phyloP scores from a whole-genome alignment of 2,888 invertebrate species.

The Euzetes globulus region DNA sequence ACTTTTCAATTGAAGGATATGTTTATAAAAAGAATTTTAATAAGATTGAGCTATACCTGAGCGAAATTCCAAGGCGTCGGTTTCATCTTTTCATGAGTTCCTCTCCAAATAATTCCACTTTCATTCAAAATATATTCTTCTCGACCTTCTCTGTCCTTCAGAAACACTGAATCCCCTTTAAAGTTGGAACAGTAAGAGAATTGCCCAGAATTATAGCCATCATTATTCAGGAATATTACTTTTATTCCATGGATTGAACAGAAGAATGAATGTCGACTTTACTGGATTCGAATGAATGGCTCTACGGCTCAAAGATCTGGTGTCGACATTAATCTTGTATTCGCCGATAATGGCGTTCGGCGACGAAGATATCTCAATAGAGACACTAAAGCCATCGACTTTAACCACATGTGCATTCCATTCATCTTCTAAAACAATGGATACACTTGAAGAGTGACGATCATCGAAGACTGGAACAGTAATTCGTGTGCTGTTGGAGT shows the following conservation, averaged over 20 bases:
- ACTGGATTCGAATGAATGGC: slow-evolving; percentile 20
- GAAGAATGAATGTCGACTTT: slow-evolving; percentile 37
- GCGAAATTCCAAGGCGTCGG: slow-evolving; percentile 42
- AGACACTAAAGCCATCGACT: slow-evolving; percentile 7
- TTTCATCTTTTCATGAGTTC: slow-evolving; percentile 39
- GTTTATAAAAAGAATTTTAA: neutral
- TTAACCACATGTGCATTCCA: slow-evolving; percentile 30
- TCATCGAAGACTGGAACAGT: slow-evolving; percentile 35
- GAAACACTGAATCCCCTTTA: slow-evolving; percentile 39
- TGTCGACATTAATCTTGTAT: slow-evolving; percentile 41
- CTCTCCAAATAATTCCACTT: slow-evolving; percentile 42
- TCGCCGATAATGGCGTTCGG: slow-evolving; percentile 40
- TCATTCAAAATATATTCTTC: slow-evolving; percentile 42
- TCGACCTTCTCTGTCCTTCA: slow-evolving; percentile 37
- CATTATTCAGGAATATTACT: slow-evolving; percentile 35
- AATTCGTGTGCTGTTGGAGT: slow-evolving; percentile 33
- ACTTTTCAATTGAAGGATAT: no score
- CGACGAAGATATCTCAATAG: slow-evolving; percentile 37
- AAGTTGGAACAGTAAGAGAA: neutral
- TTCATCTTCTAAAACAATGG: slow-evolving; percentile 26
- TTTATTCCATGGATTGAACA: slow-evolving; percentile 43
- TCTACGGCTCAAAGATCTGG: slow-evolving; percentile 38
- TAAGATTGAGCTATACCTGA: slow-evolving; percentile 37
- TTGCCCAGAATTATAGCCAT: no score
- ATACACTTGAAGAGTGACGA: neutral